phyloP scores from a whole-genome alignment of 2,888 invertebrate genomes.

The Drosophila pegasa region DNA sequence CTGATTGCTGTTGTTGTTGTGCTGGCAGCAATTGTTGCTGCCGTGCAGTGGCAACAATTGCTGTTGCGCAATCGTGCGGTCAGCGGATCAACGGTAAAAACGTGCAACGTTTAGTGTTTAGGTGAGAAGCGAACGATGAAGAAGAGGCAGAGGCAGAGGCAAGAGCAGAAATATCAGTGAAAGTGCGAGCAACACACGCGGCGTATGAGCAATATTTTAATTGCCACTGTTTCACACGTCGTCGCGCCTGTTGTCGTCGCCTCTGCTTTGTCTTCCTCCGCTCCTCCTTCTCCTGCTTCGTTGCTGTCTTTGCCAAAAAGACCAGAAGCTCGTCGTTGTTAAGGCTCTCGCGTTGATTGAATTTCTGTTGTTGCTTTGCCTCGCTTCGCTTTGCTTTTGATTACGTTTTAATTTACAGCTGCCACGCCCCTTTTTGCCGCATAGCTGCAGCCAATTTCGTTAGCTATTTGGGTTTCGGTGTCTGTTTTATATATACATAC shows the following conservation, averaged over 20 bases:
- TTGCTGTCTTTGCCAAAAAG: conserved; percentile 37
- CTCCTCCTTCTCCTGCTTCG: background rate
- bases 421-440: conserved; percentile 36
- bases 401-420: conserved; percentile 61
- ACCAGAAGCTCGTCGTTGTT: conserved; percentile 64
- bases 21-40: conserved; percentile 12
- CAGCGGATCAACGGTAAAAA: conserved; percentile 41
- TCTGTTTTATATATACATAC: conserved; percentile 41
- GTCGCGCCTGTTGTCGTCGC: conserved; percentile 34
- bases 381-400: conserved; percentile 37
- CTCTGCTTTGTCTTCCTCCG: background rate
- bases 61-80: conserved; percentile 60
- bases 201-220: conserved; percentile 71
- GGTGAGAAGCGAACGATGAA: conserved; percentile 53
- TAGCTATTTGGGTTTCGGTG: conserved; percentile 76
- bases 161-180: conserved; percentile 72
- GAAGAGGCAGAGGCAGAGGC: background rate
- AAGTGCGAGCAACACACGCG: conserved; percentile 68
- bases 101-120: conserved; percentile 53
- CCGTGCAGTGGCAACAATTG: no score
- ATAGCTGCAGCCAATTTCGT: conserved; percentile 41
- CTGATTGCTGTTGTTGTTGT: conserved; percentile 35
- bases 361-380: conserved; percentile 27
- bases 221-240: conserved; percentile 72
- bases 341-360: conserved; percentile 56